Evolutionary conservation across 2,113 vertebrate genomes (phyloP).

Genomic region (Hydrochoerus hydrochaeris): DNA sequence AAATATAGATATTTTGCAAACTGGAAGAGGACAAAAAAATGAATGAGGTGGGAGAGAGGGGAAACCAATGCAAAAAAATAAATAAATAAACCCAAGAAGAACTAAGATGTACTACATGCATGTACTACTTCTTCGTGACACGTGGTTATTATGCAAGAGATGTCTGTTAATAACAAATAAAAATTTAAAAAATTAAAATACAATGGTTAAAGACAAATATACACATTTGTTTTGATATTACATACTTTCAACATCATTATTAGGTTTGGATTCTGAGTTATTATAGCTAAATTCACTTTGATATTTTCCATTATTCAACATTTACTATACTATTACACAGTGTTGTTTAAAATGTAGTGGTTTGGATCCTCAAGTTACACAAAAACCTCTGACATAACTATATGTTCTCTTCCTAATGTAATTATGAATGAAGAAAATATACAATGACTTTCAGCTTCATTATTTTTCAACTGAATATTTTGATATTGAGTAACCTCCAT

Average conservation of each 20-base stretch:
- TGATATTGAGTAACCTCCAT: neutral
- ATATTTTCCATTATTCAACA: neutral
- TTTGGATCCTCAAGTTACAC: neutral
- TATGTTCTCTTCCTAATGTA: neutral
- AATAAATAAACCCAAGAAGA: neutral
- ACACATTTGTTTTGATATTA: neutral
- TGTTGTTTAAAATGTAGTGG: neutral
- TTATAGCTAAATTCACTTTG: neutral
- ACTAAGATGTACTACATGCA: neutral
- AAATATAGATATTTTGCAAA: neutral
- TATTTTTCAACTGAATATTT: neutral
- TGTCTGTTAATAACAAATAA: neutral
- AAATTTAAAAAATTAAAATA: neutral
- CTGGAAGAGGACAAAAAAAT: neutral
- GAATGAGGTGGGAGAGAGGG: neutral
- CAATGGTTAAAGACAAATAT: neutral
- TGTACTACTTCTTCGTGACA: neutral
- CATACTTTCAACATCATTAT: neutral
- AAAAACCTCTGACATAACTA: neutral
- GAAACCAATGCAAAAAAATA: neutral
- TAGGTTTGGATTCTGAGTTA: neutral
- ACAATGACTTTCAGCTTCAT: neutral
- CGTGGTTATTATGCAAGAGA: neutral
- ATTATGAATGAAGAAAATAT: neutral
- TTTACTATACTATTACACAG: neutral